Percentiles rank a stretch among this genome's conserved stretches.
Evolutionary conservation across 2,113 vertebrate species (phyloP).

Genomic region (Columbina picui): DNA sequence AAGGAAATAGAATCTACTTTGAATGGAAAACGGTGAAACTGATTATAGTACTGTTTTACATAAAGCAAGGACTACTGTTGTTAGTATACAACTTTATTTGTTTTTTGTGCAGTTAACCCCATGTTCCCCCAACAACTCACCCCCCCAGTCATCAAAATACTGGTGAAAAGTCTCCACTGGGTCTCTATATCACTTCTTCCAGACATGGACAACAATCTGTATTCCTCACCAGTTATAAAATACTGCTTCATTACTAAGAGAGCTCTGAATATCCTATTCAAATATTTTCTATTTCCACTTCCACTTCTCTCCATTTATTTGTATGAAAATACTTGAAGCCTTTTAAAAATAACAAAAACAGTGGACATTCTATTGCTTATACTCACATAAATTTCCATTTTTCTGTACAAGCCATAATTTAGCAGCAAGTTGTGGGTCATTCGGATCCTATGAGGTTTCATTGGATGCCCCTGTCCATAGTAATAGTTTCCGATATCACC

Average conservation of each 20-base stretch:
- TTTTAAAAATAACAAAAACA: background rate
- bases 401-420: conserved; percentile 87
- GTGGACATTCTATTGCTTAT: background rate
- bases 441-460: conserved; percentile 87
- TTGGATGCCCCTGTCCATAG: conserved; percentile 86
- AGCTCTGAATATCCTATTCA: background rate
- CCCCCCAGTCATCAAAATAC: background rate
- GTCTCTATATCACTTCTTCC: background rate
- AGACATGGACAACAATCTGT: background rate
- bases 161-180: background rate
- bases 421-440: conserved; percentile 87
- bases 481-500: conserved; percentile 88
- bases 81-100: background rate
- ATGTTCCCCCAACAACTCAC: background rate
- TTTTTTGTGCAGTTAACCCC: background rate
- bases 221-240: background rate
- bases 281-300: background rate
- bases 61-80: background rate
- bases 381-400: conserved; percentile 90
- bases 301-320: background rate
- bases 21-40: background rate
- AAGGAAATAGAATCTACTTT: background rate
- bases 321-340: background rate
- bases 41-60: background rate
- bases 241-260: background rate